phyloP scores from a whole-genome alignment of 2,888 invertebrate species.

The Lasiommata megera region DNA sequence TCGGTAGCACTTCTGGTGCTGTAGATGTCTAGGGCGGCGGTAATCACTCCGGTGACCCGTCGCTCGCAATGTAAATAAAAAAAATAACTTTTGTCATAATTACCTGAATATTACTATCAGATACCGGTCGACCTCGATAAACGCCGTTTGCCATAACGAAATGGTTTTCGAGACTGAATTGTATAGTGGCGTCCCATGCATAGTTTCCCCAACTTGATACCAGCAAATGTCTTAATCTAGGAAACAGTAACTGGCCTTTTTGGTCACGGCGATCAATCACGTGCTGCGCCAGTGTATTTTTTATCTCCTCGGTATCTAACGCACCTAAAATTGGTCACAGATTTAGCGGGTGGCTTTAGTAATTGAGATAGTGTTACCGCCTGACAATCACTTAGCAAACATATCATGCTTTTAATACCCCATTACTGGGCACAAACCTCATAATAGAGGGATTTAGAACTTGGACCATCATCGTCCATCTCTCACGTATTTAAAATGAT shows the following conservation, averaged over 20 bases:
- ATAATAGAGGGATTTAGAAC: too few species aligned
- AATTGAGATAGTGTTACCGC: too few species aligned
- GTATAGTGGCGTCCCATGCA: conserved; percentile 84
- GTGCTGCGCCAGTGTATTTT: conserved; percentile 66
- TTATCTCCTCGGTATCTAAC: conserved; percentile 79
- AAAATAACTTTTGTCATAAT: not conserved
- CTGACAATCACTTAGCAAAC: too few species aligned
- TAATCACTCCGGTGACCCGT: too few species aligned
- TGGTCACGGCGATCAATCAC: conserved; percentile 80
- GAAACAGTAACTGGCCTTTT: conserved; percentile 82
- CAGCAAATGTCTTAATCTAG: conserved; percentile 84
- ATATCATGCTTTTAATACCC: too few species aligned
- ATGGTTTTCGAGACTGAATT: conserved; percentile 86
- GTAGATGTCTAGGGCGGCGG: too few species aligned
- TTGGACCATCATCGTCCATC: too few species aligned
- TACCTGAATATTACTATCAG: conserved; percentile 88
- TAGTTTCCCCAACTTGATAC: conserved; percentile 89
- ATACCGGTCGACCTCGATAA: conserved; percentile 86
- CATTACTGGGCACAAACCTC: too few species aligned
- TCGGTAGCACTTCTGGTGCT: too few species aligned
- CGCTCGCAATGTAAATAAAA: too few species aligned
- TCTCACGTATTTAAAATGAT: too few species aligned
- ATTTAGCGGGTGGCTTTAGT: not conserved
- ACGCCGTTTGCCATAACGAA: conserved; percentile 83
- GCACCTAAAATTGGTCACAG: conserved; percentile 45